These are phyloP conservation scores for Cerceris rybyensis DNA, from an alignment of 2,888 invertebrate species.

Conservation along the genomic window DNA sequence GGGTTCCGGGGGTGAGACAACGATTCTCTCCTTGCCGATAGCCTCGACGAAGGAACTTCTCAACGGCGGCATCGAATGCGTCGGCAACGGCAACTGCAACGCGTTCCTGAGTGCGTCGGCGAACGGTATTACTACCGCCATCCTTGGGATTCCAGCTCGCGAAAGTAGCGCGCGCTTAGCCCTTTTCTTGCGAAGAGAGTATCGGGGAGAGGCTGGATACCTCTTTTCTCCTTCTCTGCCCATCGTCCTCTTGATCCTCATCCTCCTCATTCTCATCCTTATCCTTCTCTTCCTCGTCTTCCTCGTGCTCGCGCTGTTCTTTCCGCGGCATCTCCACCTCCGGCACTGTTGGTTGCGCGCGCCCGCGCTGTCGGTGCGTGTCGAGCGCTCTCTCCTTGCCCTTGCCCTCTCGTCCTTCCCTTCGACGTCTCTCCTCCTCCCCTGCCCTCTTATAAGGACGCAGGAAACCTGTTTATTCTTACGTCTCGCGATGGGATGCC, in stretches of 20 bases:
- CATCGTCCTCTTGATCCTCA: conserved; percentile 15
- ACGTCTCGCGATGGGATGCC: conserved; percentile 69
- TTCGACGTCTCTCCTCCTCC: conserved; percentile 36
- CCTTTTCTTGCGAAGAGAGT: conserved; percentile 47
- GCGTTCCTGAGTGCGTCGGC: too few relatives aligned
- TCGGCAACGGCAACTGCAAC: conserved; percentile 14
- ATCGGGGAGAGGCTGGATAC: conserved; percentile 28
- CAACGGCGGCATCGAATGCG: conserved; percentile 30
- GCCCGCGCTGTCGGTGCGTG: conserved; percentile 58
- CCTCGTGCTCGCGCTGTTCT: too few relatives aligned
- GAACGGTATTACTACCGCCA: conserved; percentile 10
- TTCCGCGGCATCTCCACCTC: neutral
- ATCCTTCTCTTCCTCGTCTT: conserved; percentile 18
- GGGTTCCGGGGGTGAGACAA: neutral
- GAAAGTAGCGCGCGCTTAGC: conserved; percentile 58
- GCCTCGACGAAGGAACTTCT: neutral
- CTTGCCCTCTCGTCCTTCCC: conserved; percentile 58
- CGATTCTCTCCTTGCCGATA: neutral
- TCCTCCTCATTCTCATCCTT: conserved; percentile 10
- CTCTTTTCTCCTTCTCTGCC: conserved; percentile 15
- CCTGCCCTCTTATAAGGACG: conserved; percentile 67
- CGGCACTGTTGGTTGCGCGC: conserved; percentile 15
- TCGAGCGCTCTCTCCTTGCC: conserved; percentile 60
- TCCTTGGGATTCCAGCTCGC: conserved; percentile 41
- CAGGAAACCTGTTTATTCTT: conserved; percentile 76